Evolutionary conservation across 2,797 vertebrate species (phyloP).

Genomic region (Tokudaia muenninki): DNA sequence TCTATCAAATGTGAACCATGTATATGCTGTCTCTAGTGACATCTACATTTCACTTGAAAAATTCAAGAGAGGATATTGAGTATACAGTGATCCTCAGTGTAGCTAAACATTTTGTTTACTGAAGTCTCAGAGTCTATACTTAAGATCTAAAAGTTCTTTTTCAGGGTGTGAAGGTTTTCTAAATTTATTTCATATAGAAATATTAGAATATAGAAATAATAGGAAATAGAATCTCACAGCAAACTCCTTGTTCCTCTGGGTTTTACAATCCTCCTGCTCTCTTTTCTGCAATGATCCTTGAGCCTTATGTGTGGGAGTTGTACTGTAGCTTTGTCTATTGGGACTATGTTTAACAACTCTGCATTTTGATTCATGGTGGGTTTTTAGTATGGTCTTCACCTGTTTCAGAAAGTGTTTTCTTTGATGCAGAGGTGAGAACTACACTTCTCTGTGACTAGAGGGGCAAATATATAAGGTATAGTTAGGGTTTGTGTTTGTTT

Average conservation of each 20-base stretch:
- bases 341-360: neutral
- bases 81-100: neutral
- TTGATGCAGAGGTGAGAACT: neutral
- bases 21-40: neutral
- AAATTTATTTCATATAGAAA: neutral
- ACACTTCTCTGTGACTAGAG: neutral
- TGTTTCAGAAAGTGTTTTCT: neutral
- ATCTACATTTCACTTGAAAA: neutral
- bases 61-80: neutral
- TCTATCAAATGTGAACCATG: slow-evolving; percentile 12
- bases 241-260: neutral
- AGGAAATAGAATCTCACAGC: neutral
- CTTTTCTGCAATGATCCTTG: neutral
- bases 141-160: neutral
- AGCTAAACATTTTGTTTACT: slow-evolving; percentile 25
- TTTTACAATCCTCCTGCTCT: neutral
- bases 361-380: neutral
- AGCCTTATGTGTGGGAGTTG: neutral
- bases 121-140: neutral
- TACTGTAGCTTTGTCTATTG: neutral
- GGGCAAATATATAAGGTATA: neutral
- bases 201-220: too few species aligned
- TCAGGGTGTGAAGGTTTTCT: neutral
- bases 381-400: neutral
- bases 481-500: neutral